Base-by-base conservation (phyloP, 2,797 vertebrate species). In the Fistularia commersonii region DNA sequence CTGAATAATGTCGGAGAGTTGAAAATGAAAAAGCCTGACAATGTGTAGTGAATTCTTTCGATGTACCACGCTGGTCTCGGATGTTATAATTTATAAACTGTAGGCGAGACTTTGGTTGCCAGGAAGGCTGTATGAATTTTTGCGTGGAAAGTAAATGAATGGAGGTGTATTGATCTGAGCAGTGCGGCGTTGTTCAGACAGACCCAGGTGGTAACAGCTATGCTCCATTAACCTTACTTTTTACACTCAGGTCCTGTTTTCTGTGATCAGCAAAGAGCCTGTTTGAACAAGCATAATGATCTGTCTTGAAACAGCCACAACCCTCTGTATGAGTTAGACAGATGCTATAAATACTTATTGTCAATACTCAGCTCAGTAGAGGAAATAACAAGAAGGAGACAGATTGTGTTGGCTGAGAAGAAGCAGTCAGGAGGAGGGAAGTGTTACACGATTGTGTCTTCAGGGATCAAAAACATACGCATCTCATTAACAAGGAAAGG, bases 21-120 rank as follows among this genome's bases (percentile, higher is more conserved):
- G 23, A 23, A 44, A 43, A 75, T 70, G 71, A 44, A 52, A 41
- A 60, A 23, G 23, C 23, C 23, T 23, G 11, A 45, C 61, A 57
- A 56, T n/a, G 32, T 32, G 65, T 35, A 50, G 2, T 80, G 73
- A 85, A 84, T 76, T 62, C 70, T 60, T 65, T 72, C 67, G 54
- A 74, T 66, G 50, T 60, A 71, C 73, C 57, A 11, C 6, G 1
- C 23, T 45, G 46, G 56, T 74, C 49, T 54, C 12, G 48, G 47
- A 53, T 62, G 52, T 51, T 55, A 56, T 64, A 70, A 73, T 56
- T 71, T 48, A 66, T 41, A 56, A 40, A 46, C 32, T 54, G 73
- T 76, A 44, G 66, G 74, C 41, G 54, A 76, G 68, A 59, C 57
- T 39, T 37, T 38, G 56, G 7, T 34, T 36, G 70, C 48, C 57